phyloP scores from a whole-genome alignment of 2,888 invertebrate genomes.

The Heteropelma amictum region DNA sequence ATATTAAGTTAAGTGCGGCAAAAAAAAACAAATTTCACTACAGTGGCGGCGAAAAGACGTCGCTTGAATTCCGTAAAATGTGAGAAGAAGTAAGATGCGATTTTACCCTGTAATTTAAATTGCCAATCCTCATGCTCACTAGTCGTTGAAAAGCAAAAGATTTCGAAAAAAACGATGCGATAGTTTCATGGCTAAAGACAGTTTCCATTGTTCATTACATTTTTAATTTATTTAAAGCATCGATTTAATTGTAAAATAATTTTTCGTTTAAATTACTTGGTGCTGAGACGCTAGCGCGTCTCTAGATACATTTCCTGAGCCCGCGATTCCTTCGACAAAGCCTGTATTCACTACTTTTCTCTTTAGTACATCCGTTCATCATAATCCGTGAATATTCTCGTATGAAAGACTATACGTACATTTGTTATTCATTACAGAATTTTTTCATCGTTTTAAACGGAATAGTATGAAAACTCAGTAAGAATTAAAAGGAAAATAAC shows the following conservation, averaged over 20 bases:
- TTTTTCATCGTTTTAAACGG: neutral
- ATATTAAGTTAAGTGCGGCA: neutral
- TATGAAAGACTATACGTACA: neutral
- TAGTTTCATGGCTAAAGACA: neutral
- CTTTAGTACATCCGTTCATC: slow-evolving; percentile 10
- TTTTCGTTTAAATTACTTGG: slow-evolving; percentile 11
- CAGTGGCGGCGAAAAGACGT: neutral
- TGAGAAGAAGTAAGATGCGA: slow-evolving; percentile 25
- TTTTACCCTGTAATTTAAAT: slow-evolving; percentile 28
- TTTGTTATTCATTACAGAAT: neutral
- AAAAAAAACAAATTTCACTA: slow-evolving; percentile 21
- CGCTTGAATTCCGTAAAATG: slow-evolving; percentile 1
- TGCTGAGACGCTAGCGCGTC: no score
- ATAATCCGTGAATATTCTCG: slow-evolving; percentile 12
- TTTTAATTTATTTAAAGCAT: no score
- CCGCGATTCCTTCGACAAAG: slow-evolving; percentile 4
- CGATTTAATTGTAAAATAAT: no score
- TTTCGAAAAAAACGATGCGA: slow-evolving; percentile 1
- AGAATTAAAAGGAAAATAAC: neutral
- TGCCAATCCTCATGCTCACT: neutral
- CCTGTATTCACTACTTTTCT: slow-evolving; percentile 36
- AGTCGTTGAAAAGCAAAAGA: neutral
- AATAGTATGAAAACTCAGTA: neutral
- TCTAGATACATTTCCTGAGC: neutral
- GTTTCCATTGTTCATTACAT: no score